These are phyloP conservation scores for Uria aalge DNA, from an alignment of 2,113 vertebrate species.

Conservation along the genomic window DNA sequence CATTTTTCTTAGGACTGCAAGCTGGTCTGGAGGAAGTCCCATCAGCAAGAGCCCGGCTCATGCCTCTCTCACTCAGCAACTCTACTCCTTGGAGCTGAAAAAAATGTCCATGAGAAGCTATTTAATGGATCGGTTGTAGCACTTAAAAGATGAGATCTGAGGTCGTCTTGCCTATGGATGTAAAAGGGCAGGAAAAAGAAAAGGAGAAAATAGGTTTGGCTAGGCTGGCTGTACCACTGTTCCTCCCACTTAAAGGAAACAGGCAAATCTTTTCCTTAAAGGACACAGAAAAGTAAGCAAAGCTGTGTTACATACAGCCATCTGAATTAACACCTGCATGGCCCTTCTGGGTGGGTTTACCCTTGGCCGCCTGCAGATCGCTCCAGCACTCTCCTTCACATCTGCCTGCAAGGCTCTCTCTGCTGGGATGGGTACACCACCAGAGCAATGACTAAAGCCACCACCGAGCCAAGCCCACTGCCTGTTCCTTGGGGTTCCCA, in stretches of 20 bases:
- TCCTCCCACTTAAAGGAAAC: not conserved
- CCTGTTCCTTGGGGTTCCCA: not conserved
- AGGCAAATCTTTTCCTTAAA: not conserved
- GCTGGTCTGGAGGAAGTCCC: constrained; percentile 58
- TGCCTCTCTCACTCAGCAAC: constrained; percentile 70
- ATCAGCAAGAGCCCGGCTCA: not conserved
- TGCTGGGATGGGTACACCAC: not conserved
- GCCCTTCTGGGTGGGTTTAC: not conserved
- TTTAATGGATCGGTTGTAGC: not conserved
- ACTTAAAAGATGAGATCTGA: not conserved
- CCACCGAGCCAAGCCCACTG: not conserved
- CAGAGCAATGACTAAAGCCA: not conserved
- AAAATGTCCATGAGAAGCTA: constrained; percentile 41
- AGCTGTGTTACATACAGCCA: not conserved
- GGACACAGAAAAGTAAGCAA: not conserved
- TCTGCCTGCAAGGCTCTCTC: not conserved
- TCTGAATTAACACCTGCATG: not conserved
- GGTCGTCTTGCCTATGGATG: not conserved
- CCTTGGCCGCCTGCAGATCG: not conserved
- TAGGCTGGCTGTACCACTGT: not conserved
- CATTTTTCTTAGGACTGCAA: constrained; percentile 67
- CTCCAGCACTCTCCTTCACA: not conserved
- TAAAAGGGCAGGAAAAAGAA: not conserved
- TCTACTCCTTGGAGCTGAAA: constrained; percentile 42
- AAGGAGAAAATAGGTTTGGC: not conserved